Percentiles rank a stretch among this genome's conserved stretches.
These are phyloP conservation scores for Carcinoscorpius rotundicauda DNA, from an alignment of 1,140 invertebrate genomes.

Conservation along the genomic window DNA sequence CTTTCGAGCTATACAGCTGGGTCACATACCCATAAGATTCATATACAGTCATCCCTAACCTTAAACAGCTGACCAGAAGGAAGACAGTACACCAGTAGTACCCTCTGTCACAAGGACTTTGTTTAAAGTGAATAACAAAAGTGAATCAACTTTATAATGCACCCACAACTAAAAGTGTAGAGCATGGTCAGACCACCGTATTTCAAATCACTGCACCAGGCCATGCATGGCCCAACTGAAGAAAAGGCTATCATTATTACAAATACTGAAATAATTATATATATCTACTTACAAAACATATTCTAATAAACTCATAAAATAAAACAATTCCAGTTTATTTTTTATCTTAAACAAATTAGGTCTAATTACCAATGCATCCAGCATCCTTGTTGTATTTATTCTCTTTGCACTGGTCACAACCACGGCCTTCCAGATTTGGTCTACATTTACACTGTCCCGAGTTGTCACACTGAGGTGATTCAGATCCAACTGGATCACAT, in stretches of 20 bases:
- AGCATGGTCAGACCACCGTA: background rate
- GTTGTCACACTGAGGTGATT: slow-evolving; percentile 63
- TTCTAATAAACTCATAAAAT: background rate
- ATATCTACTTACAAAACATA: background rate
- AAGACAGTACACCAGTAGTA: background rate
- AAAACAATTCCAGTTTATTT: background rate
- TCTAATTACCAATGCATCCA: slow-evolving; percentile 49
- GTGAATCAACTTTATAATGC: no score
- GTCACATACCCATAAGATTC: no score
- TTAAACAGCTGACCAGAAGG: no score
- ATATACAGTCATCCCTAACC: no score
- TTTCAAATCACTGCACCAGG: background rate
- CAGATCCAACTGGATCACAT: slow-evolving; percentile 75
- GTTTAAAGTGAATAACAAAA: background rate
- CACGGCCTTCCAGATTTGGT: slow-evolving; percentile 74
- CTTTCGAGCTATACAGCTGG: no score
- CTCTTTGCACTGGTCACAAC: slow-evolving; percentile 82
- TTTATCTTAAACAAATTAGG: background rate
- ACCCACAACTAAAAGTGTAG: no score
- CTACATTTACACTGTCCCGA: slow-evolving; percentile 79
- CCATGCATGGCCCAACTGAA: background rate
- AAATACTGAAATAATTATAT: slow-evolving; percentile 1
- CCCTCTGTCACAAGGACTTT: background rate
- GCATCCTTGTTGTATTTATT: slow-evolving; percentile 74
- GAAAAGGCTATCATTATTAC: slow-evolving; percentile 3